Evolutionary conservation across 1,140 invertebrate genomes (phyloP), one percentile per base, ranked within the genome.

Genomic region (Philotrypesis tridentata): DNA sequence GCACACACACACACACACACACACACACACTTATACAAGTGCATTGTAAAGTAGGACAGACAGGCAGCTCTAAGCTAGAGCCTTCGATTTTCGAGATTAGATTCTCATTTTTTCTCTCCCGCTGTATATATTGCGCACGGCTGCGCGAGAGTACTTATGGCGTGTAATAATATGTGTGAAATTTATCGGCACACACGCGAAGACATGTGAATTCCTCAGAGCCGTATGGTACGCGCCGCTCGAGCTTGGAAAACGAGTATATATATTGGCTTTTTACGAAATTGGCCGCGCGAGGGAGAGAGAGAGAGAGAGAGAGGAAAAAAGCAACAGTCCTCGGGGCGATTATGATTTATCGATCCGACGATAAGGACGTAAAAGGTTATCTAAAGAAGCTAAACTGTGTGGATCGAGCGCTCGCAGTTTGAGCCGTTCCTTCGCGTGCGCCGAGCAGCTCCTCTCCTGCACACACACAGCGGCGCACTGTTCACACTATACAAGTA

Each of bases 321-420:
- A n/a, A n/a, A n/a, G n/a, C n/a, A n/a, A n/a, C n/a, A 60, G 77
- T 80, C 67, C 78, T 80, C n/a, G 43, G 60, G 78, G 55, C 68
- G 55, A 61, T 80, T 80, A 73, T 72, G 43, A 55, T 71, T 43
- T 37, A 79, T 55, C 76, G 76, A 70, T 70, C 21, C 11, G 31
- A 9, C 68, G 68, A 79, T 72, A 63, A 17, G 31, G 7, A 43
- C 29, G 25, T 11, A 79, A 79, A 11, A 23, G 73, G 31, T 74
- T 80, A 80, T 80, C 70, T 74, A 72, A 80, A 80, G 79, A 80
- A 37, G 78, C 48, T 63, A 80, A 80, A 21, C n/a, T 11, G 31
- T 17, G 33, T 29, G n/a, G 68, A 23, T 11, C 37, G 37, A 68
- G 68, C 63, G 29, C 9, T 27, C n/a, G n/a, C n/a, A n/a, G n/a